Base-by-base conservation (phyloP, 2,113 vertebrate genomes). In the Anhinga rufa region DNA sequence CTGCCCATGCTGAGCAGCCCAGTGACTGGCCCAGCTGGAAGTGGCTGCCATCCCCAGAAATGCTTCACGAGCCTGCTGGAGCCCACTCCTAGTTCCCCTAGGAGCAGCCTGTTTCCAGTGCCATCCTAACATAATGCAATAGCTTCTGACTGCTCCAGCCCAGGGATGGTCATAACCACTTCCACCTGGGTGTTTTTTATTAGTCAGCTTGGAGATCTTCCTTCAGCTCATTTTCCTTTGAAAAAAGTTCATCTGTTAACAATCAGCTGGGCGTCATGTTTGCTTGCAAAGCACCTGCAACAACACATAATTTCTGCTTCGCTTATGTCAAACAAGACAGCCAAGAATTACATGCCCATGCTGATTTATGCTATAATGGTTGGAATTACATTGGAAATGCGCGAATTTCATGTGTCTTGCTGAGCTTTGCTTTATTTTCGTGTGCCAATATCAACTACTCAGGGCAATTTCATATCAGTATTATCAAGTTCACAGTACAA, bases 261-360 rank as follows among this genome's bases (percentile, higher is more conserved):
- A 55, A 24, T 95, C 86, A 92, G 69, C 58, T 78, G 69, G 89
- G 51, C 0, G 2, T 93, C 87, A 49, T 93, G 86, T 96, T 98
- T 93, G 90, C 80, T 94, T 91, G 88, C 86, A 97, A 68, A 96
- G 68, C 95, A 97, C 95, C 89, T 96, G 77, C 97, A 94, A 88
- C 85, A 97, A 40, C 82, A 95, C 75, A 85, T 64, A 60, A 86
- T 94, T 96, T 80, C 65, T 95, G 58, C 69, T 84, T 96, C 0
- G 0, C 65, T 87, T 64, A 9, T 86, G 77, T 92, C 82, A 94
- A 95, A 66, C 36, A 66, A 92, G 90, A 84, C 86, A 54, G 93
- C 91, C 82, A 95, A 84, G 66, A 89, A 85, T 94, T 92, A 80
- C 91, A 70, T 80, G 60, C 38, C 68, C n/a, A 3, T 93, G 87